These are phyloP conservation scores for Phortica magna DNA, from an alignment of 2,888 invertebrate genomes.

Conservation along the genomic window DNA sequence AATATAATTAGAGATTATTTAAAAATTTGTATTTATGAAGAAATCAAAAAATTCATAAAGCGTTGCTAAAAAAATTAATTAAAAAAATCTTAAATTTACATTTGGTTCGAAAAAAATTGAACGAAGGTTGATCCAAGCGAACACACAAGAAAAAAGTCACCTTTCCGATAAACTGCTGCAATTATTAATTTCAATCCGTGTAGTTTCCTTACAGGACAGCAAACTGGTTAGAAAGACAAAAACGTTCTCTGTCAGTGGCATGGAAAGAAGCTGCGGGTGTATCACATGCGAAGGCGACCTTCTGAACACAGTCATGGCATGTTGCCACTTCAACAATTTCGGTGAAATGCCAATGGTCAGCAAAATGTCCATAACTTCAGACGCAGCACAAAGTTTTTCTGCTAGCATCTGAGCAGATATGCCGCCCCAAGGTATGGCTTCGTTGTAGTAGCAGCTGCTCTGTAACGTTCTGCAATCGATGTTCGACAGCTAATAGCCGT, in stretches of 20 bases:
- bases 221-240: slow-evolving; percentile 39
- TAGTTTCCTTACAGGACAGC: too few relatives aligned
- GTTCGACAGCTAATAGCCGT: slow-evolving; percentile 57
- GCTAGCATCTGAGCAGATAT: slow-evolving; percentile 53
- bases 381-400: slow-evolving; percentile 43
- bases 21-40: too few relatives aligned
- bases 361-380: slow-evolving; percentile 69
- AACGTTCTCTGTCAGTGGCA: slow-evolving; percentile 34
- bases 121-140: too few relatives aligned
- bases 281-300: not conserved
- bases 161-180: slow-evolving; percentile 70
- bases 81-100: too few relatives aligned
- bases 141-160: slow-evolving; percentile 52
- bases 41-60: too few relatives aligned
- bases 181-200: not conserved
- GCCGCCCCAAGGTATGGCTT: not conserved
- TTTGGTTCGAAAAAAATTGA: too few relatives aligned
- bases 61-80: too few relatives aligned
- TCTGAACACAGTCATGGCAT: not conserved
- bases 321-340: slow-evolving; percentile 59
- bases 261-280: slow-evolving; percentile 57
- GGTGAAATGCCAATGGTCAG: slow-evolving; percentile 71
- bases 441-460: slow-evolving; percentile 19
- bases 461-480: slow-evolving; percentile 17
- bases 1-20: too few relatives aligned